These are phyloP conservation scores for Molossus alvarezi DNA, from an alignment of 2,797 vertebrate species.

Conservation along the genomic window DNA sequence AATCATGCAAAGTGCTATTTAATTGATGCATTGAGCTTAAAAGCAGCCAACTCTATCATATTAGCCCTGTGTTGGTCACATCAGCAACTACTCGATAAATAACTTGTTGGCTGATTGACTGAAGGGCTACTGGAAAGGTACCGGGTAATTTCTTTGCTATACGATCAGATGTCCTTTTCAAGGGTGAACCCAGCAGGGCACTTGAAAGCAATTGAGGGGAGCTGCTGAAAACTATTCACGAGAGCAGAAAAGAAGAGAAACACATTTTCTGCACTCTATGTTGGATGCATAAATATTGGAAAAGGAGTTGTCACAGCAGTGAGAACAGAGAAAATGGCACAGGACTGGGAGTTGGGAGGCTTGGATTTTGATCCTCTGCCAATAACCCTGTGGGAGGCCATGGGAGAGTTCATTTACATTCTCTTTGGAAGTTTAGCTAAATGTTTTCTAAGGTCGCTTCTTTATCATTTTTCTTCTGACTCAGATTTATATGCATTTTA, in stretches of 20 bases:
- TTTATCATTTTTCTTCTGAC: constrained; percentile 58
- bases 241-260: constrained; percentile 60
- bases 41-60: constrained; percentile 76
- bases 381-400: background rate
- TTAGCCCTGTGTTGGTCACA: constrained; percentile 66
- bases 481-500: constrained; percentile 48
- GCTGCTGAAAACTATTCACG: constrained; percentile 74
- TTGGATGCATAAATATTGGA: constrained; percentile 20
- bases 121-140: constrained; percentile 64
- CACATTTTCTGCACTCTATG: constrained; percentile 38
- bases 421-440: background rate
- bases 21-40: constrained; percentile 75
- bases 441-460: constrained; percentile 35
- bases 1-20: constrained; percentile 77
- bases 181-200: constrained; percentile 63
- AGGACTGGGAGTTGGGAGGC: background rate
- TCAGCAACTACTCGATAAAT: constrained; percentile 76
- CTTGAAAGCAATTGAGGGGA: constrained; percentile 60
- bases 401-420: background rate
- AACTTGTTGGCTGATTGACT: constrained; percentile 75
- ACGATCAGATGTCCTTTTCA: constrained; percentile 77
- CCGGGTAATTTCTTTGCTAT: constrained; percentile 71
- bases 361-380: background rate
- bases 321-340: background rate
- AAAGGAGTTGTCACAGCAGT: constrained; percentile 46